Evolutionary conservation across 2,888 invertebrate species (phyloP), one percentile per base, ranked within the genome.

Genomic region (Lymantria dispar): DNA sequence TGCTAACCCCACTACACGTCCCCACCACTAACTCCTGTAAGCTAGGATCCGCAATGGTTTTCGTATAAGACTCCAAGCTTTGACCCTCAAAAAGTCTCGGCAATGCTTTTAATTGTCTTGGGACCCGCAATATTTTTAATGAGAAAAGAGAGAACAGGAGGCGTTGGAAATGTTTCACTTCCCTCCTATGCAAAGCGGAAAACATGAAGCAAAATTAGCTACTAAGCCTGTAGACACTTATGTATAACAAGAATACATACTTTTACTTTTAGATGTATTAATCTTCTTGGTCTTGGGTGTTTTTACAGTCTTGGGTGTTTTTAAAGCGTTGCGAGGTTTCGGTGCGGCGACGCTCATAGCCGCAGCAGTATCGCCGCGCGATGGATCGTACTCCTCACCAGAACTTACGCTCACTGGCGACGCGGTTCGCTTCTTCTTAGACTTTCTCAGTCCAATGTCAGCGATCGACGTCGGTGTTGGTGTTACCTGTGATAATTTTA

Each of bases 311-410:
- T 74, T 78, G n/a, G 74, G 61, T 33, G 50, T 43, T 42, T 45
- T 52, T 36, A 48, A 80, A 49, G 80, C 62, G 36, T 85, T 80
- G n/a, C 85, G 76, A 9, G 87, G 75, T 55, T 88, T 91, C 3
- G 89, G 83, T 2, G 90, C 85, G 0, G 83, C 89, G 33, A 89
- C 85, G 58, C 85, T 87, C 78, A 87, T 87, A 8, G 80, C 79
- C 1, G 87, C 83, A 3, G 85, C 78, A 5, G 85, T 85, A 51
- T 89, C 90, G 0, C 87, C 88, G 5, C 81, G 76, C 8, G 81
- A 67, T 3, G 91, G 91, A 58, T 90, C 87, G 48, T 91, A 91
- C 64, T 91, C 91, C 63, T 91, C 91, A 45, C 91, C 91, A 3
- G 91, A 91, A 56, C 91, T 91, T 30, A 81, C 87, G 54, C 90